Base-by-base conservation (phyloP, 2,113 vertebrate species). In the Rissa tridactyla region DNA sequence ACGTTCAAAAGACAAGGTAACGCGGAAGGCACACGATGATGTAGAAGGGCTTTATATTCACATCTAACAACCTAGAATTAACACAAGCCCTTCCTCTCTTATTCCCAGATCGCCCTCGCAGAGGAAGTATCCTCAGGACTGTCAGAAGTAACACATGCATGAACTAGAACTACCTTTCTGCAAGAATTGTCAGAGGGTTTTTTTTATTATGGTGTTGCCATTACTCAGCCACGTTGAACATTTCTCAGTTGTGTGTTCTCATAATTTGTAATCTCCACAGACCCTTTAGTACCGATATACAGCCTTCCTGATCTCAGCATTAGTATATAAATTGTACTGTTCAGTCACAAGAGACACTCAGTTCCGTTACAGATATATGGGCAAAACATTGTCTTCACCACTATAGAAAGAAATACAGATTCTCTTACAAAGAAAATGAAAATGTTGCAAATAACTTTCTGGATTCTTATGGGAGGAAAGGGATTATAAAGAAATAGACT, bases 361-460 rank as follows among this genome's bases (percentile, higher is more conserved):
- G 62, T n/a, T 92, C 61, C 75, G 36, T 66, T 80, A 97, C 82
- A 88, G 40, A 81, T 32, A 44, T 4, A 55, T 13, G 27, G 64
- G 73, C 65, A 92, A 78, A 87, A 82, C 60, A 57, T 20, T 42
- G 52, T 44, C 75, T 80, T 96, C 66, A 62, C 15, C 61, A 66
- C 69, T 52, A 69, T 0, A 88, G 62, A 80, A 92, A 92, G 61
- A 92, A 96, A 92, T 34, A 92, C 30, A 65, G 54, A 82, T 81
- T 89, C 80, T 83, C 60, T 92, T 72, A 89, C 66, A 55, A 89
- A 79, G 62, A 70, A 95, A 93, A 94, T 36, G 5, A 61, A 91
- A 88, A 90, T 11, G 20, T 49, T 58, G n/a, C 47, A 80, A 81
- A 64, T 29, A 29, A 4, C 19, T 82, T 90, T 73, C 16, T 27